Evolutionary conservation across 2,113 vertebrate genomes (phyloP).

Genomic region (Phylloscopus whistleri): DNA sequence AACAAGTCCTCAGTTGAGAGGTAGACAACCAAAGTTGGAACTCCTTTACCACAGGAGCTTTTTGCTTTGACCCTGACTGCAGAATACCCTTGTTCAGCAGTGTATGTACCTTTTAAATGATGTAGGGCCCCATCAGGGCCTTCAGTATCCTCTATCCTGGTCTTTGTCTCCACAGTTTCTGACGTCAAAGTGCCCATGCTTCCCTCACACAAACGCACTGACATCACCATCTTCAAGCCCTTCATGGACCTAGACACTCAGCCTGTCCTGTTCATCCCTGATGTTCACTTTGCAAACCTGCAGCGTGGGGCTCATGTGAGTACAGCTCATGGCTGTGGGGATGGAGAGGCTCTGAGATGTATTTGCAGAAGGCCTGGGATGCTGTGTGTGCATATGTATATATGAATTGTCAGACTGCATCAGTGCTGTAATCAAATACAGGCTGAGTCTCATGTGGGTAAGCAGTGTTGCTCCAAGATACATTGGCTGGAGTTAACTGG

Average conservation of each 20-base stretch:
- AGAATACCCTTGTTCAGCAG: neutral
- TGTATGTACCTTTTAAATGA: neutral
- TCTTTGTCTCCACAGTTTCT: constrained; percentile 66
- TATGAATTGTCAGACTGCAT: neutral
- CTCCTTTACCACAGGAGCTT: neutral
- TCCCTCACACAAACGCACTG: constrained; percentile 86
- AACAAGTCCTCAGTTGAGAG: neutral
- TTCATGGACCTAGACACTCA: constrained; percentile 90
- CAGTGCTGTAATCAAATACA: neutral
- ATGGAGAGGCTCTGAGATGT: neutral
- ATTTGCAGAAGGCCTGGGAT: neutral
- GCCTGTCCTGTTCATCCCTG: constrained; percentile 96
- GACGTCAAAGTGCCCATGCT: constrained; percentile 89
- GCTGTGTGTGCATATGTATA: accelerated
- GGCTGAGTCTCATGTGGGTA: neutral
- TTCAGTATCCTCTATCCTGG: neutral
- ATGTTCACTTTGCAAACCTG: constrained; percentile 90
- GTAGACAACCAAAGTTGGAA: neutral
- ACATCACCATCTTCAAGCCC: constrained; percentile 93
- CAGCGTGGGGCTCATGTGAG: constrained; percentile 90
- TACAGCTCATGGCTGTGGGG: neutral
- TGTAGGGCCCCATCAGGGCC: neutral
- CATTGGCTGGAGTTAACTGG: neutral
- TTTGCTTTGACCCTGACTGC: neutral
- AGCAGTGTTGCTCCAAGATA: neutral